Percentiles rank a stretch among this genome's conserved stretches.
Conservation (phyloP, 2,888 invertebrate genomes). For the Chymomyza fuscimana region DNA sequence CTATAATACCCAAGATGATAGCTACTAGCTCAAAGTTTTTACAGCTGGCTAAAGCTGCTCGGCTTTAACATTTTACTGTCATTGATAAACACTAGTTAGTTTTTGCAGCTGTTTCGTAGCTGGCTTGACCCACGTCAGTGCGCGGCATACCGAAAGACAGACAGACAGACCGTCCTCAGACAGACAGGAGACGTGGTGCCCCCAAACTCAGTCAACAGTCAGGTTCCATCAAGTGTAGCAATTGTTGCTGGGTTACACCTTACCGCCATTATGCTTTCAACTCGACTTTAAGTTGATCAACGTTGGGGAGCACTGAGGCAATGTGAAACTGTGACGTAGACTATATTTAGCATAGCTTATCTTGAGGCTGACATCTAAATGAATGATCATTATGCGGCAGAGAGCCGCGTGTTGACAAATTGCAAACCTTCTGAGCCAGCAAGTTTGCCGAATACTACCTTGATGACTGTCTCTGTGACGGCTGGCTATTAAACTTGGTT, state of each 20-base stretch:
- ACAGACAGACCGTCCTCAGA: background rate
- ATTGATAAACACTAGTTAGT: background rate
- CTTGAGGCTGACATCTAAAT: slow-evolving; percentile 66
- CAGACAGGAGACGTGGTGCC: background rate
- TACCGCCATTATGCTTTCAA: slow-evolving; percentile 19
- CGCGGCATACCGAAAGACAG: background rate
- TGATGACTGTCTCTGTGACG: background rate
- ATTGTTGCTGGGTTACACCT: slow-evolving; percentile 1
- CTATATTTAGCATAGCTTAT: slow-evolving; percentile 59
- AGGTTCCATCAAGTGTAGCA: slow-evolving; percentile 4
- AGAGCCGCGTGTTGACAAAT: slow-evolving; percentile 65
- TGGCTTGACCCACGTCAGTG: background rate
- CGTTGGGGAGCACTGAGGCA: slow-evolving; percentile 5
- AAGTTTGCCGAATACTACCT: background rate
- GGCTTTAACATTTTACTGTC: background rate
- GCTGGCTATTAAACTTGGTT: slow-evolving; percentile 18
- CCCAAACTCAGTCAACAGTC: slow-evolving; percentile 5
- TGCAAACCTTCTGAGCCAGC: slow-evolving; percentile 41
- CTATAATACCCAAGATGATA: background rate
- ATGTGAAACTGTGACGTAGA: slow-evolving; percentile 30
- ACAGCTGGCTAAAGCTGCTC: background rate
- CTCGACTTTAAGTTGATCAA: background rate
- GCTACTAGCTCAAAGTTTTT: background rate
- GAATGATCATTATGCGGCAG: slow-evolving; percentile 66
- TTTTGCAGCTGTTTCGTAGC: background rate